Evolutionary conservation across 2,888 invertebrate species (phyloP).

Genomic region (Cerceris rybyensis): DNA sequence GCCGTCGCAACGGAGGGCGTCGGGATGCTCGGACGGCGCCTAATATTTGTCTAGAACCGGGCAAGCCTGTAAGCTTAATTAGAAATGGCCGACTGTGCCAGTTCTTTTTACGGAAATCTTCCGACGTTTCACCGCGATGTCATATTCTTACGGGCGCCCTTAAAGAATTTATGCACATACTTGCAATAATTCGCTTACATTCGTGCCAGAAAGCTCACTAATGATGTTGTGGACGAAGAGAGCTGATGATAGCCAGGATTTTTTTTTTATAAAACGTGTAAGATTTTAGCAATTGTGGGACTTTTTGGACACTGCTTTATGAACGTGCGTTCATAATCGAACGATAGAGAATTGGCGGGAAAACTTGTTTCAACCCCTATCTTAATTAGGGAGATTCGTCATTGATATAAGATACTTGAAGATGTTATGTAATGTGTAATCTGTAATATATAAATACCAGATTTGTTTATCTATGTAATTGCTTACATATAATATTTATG

Average conservation of each 20-base stretch:
- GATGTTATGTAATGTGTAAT: too few species aligned
- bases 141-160: conserved; percentile 43
- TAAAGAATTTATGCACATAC: conserved; percentile 46
- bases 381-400: too few species aligned
- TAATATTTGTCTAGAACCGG: conserved; percentile 59
- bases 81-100: conserved; percentile 53
- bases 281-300: too few species aligned
- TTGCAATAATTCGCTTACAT: conserved; percentile 14
- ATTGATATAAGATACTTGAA: too few species aligned
- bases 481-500: too few species aligned
- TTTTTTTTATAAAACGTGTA: conserved; percentile 8
- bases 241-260: background rate
- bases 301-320: too few species aligned
- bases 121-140: conserved; percentile 39
- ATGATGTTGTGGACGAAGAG: conserved; percentile 17
- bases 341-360: too few species aligned
- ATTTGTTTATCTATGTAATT: too few species aligned
- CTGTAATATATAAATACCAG: too few species aligned
- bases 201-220: background rate
- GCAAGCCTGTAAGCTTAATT: conserved; percentile 61
- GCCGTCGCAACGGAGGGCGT: conserved; percentile 23
- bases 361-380: too few species aligned
- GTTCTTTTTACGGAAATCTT: conserved; percentile 50
- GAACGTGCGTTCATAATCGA: too few species aligned
- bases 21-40: conserved; percentile 44